phyloP scores from a whole-genome alignment of 30 jellyfish, hydroid and myxozoan species.

The Catostylus mosaicus region DNA sequence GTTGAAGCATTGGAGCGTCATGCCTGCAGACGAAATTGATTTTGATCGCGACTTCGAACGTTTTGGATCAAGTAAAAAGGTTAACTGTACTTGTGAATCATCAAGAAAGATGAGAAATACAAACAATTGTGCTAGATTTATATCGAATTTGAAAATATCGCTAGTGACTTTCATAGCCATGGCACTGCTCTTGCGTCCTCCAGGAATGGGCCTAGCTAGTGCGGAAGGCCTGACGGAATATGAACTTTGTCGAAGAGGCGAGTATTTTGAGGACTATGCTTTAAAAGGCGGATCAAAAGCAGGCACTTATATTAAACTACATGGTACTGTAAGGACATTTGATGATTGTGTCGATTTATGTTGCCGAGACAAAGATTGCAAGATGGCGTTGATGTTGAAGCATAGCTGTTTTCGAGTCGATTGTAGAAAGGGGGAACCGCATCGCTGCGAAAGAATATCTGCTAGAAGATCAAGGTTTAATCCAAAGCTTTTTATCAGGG shows the following conservation, averaged over 20 bases:
- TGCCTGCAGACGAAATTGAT: slow-evolving; percentile 6
- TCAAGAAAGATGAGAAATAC: slow-evolving; percentile 19
- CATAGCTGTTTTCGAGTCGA: slow-evolving; percentile 85
- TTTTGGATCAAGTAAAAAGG: neutral
- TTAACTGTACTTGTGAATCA: slow-evolving; percentile 30
- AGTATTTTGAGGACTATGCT: slow-evolving; percentile 82
- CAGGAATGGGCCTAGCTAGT: slow-evolving; percentile 47
- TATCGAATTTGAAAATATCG: slow-evolving; percentile 21
- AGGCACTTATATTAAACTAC: slow-evolving; percentile 72
- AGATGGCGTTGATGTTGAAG: slow-evolving; percentile 78
- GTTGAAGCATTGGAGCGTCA: neutral
- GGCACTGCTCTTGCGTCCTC: slow-evolving; percentile 47
- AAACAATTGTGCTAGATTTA: slow-evolving; percentile 5
- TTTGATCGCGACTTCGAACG: neutral
- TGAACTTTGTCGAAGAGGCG: slow-evolving; percentile 75
- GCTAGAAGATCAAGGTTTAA: slow-evolving; percentile 83
- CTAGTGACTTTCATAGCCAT: slow-evolving; percentile 23
- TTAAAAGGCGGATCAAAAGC: slow-evolving; percentile 90
- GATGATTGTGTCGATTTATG: slow-evolving; percentile 87
- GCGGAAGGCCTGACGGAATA: slow-evolving; percentile 22
- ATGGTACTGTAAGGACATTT: slow-evolving; percentile 70
- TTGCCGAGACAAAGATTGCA: slow-evolving; percentile 62
- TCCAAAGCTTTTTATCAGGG: slow-evolving; percentile 84
- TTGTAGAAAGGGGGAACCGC: slow-evolving; percentile 69
- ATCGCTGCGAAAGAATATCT: slow-evolving; percentile 66